Base-by-base conservation (phyloP, 2,888 invertebrate genomes). In the Pheosia gnoma region DNA sequence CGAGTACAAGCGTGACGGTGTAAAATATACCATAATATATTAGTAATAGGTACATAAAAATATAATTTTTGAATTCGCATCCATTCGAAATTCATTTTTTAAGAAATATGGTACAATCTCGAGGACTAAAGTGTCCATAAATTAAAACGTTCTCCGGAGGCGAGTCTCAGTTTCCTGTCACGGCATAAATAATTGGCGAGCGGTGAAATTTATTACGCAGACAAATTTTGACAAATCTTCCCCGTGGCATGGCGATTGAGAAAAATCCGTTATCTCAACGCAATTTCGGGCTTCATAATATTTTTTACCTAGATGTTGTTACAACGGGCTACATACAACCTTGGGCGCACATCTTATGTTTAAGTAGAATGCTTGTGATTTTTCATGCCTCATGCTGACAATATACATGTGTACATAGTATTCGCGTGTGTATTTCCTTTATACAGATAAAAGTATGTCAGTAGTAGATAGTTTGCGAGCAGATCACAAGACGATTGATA, bases 121-220 rank as follows among this genome's bases (percentile, higher is more conserved):
- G 76, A 72, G 65, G 70, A 78, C 78, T 79, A 85, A 87, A 87
- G 82, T 84, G 81, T 84, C 81, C 86, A 90, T 90, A 90, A 91
- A 89, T 91, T 89, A 89, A 82, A 83, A 77, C 81, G 80, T 80
- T 79, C 85, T 84, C 79, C 67, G 77, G 83, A 84, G 84, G 78
- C 83, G 80, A 82, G 86, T 86, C 84, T 86, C 87, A 84, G 86
- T 84, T 85, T 81, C 83, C 85, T 83, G 87, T 87, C 86, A 83
- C 80, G 76, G 79, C 81, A 84, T 90, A 88, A 90, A 89, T 91
- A 90, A 90, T 89, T 89, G 88, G 88, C 75, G 77, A 75, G 72
- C 79, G 83, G 78, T 81, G 80, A 84, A 85, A 89, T 89, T 89
- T 90, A 89, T 90, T 84, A 85, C 80, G 78, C 72, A 78, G 85